These are phyloP conservation scores for Coccyzus lansbergi DNA, from an alignment of 2,797 vertebrate genomes.

Conservation along the genomic window DNA sequence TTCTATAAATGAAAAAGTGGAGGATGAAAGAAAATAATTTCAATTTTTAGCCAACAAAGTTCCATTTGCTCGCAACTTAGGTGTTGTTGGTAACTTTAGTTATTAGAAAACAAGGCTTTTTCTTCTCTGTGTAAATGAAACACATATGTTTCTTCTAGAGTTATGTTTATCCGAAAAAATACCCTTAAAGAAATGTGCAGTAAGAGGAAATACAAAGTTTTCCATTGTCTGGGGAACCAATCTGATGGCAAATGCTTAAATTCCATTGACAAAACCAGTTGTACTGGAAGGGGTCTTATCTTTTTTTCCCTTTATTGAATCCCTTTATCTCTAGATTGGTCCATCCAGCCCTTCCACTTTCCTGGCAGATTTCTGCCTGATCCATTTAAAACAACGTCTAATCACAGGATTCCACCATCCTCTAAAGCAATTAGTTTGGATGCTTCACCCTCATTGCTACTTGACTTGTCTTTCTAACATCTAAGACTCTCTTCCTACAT, in stretches of 20 bases:
- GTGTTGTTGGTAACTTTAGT: neutral
- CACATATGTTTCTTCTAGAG: neutral
- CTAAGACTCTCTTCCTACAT: neutral
- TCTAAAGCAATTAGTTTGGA: neutral
- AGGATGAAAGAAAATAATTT: neutral
- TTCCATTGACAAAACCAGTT: fast-evolving
- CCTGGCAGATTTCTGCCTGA: neutral
- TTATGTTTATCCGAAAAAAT: neutral
- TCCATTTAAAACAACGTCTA: neutral
- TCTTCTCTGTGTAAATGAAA: neutral
- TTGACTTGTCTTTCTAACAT: neutral
- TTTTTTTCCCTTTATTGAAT: neutral
- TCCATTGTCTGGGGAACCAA: neutral
- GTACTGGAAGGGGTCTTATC: neutral
- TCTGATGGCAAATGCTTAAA: neutral
- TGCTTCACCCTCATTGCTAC: neutral
- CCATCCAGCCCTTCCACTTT: neutral
- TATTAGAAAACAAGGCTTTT: neutral
- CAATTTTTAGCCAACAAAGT: neutral
- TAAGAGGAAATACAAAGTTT: neutral
- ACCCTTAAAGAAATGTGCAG: neutral
- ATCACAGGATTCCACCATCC: neutral
- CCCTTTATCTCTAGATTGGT: neutral
- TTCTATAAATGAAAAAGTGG: neutral
- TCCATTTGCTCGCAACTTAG: neutral